Evolutionary conservation across 2,797 vertebrate species (phyloP).

Genomic region (Merluccius polli): DNA sequence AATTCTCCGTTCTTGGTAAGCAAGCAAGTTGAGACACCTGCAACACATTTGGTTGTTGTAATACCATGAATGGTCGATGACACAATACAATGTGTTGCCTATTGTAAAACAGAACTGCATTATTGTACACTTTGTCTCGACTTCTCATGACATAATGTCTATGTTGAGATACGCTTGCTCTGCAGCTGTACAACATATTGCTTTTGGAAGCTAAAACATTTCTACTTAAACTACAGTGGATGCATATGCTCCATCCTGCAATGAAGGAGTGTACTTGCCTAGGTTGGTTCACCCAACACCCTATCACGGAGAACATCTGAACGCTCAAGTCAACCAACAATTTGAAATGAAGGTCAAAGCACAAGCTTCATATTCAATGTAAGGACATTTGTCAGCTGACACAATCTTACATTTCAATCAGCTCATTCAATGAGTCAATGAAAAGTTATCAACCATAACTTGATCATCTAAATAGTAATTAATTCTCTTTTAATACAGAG

Average conservation of each 20-base stretch:
- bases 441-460: background rate
- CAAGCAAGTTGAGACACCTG: background rate
- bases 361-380: constrained; percentile 38
- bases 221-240: constrained; percentile 50
- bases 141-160: background rate
- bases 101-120: background rate
- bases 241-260: constrained; percentile 49
- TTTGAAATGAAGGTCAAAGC: constrained; percentile 55
- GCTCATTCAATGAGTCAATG: background rate
- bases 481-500: constrained; percentile 28
- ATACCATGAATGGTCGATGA: too few species aligned
- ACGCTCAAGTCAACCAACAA: constrained; percentile 42
- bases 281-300: constrained; percentile 54
- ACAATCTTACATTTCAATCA: background rate
- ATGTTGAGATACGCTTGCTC: background rate
- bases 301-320: constrained; percentile 28
- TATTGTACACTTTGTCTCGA: too few species aligned
- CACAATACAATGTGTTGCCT: background rate
- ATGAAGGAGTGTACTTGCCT: constrained; percentile 56
- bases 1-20: constrained; percentile 56
- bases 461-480: background rate
- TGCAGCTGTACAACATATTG: background rate
- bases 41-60: background rate
- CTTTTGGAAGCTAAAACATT: background rate
- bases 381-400: constrained; percentile 14